Conservation (phyloP, 2,113 vertebrate genomes). For the Lepisosteus osseus region DNA sequence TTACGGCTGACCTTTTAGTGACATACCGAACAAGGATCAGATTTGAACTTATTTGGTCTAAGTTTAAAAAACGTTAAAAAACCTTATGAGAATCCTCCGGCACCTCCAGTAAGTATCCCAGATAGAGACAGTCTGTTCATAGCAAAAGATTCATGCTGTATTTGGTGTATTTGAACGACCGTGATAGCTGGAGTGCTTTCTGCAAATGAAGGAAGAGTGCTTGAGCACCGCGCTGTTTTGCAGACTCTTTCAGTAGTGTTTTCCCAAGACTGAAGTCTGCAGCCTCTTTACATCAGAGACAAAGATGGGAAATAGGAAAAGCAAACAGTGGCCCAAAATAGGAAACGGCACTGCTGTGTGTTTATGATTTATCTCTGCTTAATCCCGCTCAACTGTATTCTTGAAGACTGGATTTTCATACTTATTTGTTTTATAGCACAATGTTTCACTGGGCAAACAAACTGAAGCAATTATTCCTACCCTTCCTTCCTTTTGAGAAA, state of each 20-base stretch:
- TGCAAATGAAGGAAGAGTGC: no score
- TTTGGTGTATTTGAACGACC: no score
- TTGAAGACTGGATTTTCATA: constrained; percentile 26
- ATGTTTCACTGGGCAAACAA: constrained; percentile 44
- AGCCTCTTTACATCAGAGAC: constrained; percentile 31
- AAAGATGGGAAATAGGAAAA: constrained; percentile 38
- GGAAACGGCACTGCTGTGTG: constrained; percentile 36
- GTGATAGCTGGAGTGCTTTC: no score
- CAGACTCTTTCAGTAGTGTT: background rate
- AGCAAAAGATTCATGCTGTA: no score
- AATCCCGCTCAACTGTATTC: constrained; percentile 35
- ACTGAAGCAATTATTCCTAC: constrained; percentile 42
- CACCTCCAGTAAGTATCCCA: no score
- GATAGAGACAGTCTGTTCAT: no score
- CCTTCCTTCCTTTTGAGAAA: constrained; percentile 47
- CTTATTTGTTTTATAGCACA: constrained; percentile 30
- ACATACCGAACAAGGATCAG: no score
- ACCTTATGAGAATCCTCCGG: no score
- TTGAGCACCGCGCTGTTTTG: no score
- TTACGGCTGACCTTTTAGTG: no score
- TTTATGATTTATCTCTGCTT: constrained; percentile 46
- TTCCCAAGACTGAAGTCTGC: constrained; percentile 6
- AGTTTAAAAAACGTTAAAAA: no score
- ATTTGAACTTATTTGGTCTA: no score
- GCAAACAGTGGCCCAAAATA: constrained; percentile 39